phyloP scores from a whole-genome alignment of 2,888 invertebrate genomes.

The Synergus itoensis region DNA sequence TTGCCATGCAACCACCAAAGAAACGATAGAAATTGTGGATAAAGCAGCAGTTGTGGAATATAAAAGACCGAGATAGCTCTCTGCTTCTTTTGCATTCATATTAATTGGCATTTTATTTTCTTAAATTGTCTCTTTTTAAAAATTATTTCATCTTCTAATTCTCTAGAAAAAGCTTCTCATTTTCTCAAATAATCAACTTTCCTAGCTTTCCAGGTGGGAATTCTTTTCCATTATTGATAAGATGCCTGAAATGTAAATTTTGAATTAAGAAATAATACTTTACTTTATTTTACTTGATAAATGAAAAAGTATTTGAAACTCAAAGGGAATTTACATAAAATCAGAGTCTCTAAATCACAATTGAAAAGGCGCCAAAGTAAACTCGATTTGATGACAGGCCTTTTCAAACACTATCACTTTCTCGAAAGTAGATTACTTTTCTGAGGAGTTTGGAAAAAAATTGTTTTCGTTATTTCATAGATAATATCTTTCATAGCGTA shows the following conservation, averaged over 20 bases:
- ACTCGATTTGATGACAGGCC: not conserved
- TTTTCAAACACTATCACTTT: not conserved
- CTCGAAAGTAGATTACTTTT: not conserved
- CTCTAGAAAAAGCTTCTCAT: not conserved
- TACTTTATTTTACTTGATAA: too few species aligned
- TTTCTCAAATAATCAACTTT: not conserved
- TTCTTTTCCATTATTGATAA: not conserved
- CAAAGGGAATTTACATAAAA: not conserved
- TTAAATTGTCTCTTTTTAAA: not conserved
- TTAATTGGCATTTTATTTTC: constrained; percentile 29
- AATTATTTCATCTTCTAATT: not conserved
- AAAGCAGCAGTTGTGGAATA: constrained; percentile 63
- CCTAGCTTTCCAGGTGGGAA: not conserved
- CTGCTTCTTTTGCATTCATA: constrained; percentile 66
- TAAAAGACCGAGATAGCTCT: constrained; percentile 62
- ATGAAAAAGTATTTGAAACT: too few species aligned
- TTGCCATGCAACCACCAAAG: constrained; percentile 71
- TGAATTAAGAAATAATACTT: not conserved
- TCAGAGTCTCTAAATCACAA: not conserved
- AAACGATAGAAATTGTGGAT: constrained; percentile 65
- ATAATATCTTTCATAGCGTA: not conserved
- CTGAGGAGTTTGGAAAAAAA: not conserved
- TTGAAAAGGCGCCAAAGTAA: not conserved
- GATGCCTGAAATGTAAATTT: not conserved
- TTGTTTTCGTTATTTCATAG: constrained; percentile 6